Percentiles rank a stretch among this genome's conserved stretches.
These are phyloP conservation scores for Sinella curviseta DNA, from an alignment of 1,140 invertebrate genomes.

Conservation along the genomic window DNA sequence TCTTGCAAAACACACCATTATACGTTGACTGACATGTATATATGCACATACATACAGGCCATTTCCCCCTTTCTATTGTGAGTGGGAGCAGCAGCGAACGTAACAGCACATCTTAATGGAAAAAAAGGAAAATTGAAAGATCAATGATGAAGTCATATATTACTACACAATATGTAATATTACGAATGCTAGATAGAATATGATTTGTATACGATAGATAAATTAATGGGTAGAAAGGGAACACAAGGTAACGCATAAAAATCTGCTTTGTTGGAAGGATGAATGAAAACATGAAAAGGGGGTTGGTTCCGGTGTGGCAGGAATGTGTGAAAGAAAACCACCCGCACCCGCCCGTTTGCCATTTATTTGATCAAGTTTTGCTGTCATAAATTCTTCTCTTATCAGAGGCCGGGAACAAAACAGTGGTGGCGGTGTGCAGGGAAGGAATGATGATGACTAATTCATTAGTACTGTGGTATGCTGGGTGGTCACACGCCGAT, in stretches of 20 bases:
- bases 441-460: conserved; percentile 2
- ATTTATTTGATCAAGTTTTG: conserved; percentile 4
- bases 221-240: not conserved
- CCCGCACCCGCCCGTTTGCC: conserved; percentile 5
- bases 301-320: not conserved
- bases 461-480: not conserved
- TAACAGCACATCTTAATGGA: too few relatives aligned
- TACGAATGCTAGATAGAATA: too few relatives aligned
- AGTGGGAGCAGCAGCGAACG: not conserved
- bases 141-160: not conserved
- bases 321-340: not conserved
- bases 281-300: conserved; percentile 12
- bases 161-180: too few relatives aligned
- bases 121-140: not conserved
- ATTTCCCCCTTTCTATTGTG: not conserved
- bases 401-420: not conserved
- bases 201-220: too few relatives aligned
- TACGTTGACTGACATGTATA: not conserved
- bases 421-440: not conserved
- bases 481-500: not conserved
- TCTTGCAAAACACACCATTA: not conserved
- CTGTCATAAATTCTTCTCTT: not conserved
- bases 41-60: not conserved
- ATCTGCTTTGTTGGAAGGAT: not conserved
- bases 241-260: not conserved